Evolutionary conservation across 1,140 invertebrate genomes (phyloP).

Genomic region (Ceratina japonica): DNA sequence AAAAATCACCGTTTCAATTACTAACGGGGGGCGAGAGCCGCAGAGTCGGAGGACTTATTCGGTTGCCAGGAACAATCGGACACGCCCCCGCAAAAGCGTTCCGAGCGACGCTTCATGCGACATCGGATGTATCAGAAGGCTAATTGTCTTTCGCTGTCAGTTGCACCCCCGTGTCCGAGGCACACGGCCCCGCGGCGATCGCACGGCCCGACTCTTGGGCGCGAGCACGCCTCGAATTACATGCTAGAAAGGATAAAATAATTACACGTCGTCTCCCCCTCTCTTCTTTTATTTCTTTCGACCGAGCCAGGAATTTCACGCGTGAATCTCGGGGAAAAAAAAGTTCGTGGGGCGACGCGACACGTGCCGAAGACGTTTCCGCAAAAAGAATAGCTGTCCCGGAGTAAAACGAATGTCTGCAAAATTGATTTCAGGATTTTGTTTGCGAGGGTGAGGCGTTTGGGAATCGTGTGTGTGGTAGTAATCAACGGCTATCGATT

Average conservation of each 20-base stretch:
- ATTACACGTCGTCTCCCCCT: constrained; percentile 61
- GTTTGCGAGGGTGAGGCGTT: no score
- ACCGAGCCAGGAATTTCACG: not conserved
- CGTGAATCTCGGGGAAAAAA: constrained; percentile 5
- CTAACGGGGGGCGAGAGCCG: not conserved
- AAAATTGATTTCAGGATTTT: not conserved
- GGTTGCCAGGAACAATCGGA: constrained; percentile 37
- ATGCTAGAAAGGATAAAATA: constrained; percentile 73
- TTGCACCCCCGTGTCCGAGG: constrained; percentile 71
- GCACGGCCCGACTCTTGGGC: constrained; percentile 33
- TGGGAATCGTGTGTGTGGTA: no score
- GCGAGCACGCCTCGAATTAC: constrained; percentile 67
- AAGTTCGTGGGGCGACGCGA: not conserved
- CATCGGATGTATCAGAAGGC: constrained; percentile 72
- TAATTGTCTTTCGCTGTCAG: constrained; percentile 74
- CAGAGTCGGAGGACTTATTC: constrained; percentile 10
- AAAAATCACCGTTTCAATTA: constrained; percentile 47
- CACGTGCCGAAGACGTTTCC: constrained; percentile 13
- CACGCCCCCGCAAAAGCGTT: constrained; percentile 4
- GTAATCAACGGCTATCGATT: no score
- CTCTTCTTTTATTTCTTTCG: constrained; percentile 11
- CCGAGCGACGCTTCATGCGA: constrained; percentile 44
- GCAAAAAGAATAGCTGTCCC: not conserved
- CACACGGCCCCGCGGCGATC: constrained; percentile 68
- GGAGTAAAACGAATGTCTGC: not conserved